Base-by-base conservation (phyloP, 2,113 vertebrate genomes). In the Prunella fulvescens region DNA sequence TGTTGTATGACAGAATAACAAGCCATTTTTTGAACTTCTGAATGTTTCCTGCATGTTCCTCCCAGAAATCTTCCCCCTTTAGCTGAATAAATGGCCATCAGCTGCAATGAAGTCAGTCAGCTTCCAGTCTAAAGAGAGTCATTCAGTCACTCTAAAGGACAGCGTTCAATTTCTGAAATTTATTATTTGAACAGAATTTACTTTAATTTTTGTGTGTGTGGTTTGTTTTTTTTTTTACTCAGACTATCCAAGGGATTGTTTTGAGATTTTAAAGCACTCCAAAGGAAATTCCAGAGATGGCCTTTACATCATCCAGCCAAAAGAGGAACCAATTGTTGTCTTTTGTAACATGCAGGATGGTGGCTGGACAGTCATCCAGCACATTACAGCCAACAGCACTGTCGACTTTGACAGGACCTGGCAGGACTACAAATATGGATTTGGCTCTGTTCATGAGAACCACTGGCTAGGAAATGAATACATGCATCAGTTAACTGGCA, bases 311-410 rank as follows among this genome's bases (percentile, higher is more conserved):
- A 98, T 99, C 96, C 97, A 98, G 40, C 98, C 98, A 12, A 97
- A 93, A 19, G 96, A 97, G 31, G 90, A 97, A 22, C 97, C 97
- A 47, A 97, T 99, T 29, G 97, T 97, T 70, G 98, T 95, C 8
- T 98, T 88, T 84, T 99, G 99, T 72, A 97, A 98, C 93, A 99
- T 99, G 99, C 97, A 98, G 89, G 98, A 98, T 10, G 98, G 98
- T 19, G 99, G 99, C 64, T 99, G 99, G 99, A 99, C 99, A 2
- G 97, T 99, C 54, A 98, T 99, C 84, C 99, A 99, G 95, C 98
- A 99, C 67, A 99, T 99, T 86, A 99, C 99, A 12, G 97, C 98
- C 44, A 99, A 99, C 71, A 98, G 98, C 93, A 98, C 97, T 29
- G 96, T 99, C 0, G 94, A 98, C 81, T 99, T 99, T 26, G 98